These are phyloP conservation scores for Ips typographus DNA, from an alignment of 1,140 invertebrate genomes.

Conservation along the genomic window DNA sequence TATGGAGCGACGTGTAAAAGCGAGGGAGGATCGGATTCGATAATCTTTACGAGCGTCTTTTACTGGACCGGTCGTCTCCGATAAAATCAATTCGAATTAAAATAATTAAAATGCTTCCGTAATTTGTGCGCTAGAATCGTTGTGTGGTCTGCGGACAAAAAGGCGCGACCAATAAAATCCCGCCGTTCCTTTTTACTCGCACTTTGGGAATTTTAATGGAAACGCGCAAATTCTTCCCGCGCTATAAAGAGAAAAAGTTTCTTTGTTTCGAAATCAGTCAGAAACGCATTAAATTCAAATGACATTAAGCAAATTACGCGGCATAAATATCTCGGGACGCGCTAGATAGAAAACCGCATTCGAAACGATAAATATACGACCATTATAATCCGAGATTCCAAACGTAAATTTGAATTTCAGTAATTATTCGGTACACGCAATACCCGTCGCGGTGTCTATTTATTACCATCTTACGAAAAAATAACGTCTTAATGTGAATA, in stretches of 20 bases:
- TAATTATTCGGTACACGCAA: conserved; percentile 16
- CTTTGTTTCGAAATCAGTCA: not conserved
- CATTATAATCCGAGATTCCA: conserved; percentile 7
- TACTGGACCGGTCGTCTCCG: not conserved
- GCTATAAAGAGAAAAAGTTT: conserved; percentile 3
- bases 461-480: conserved; percentile 15
- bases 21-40: not conserved
- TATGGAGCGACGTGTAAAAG: not conserved
- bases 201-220: conserved; percentile 18
- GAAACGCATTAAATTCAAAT: not conserved
- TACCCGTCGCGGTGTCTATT: conserved; percentile 9
- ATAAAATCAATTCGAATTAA: conserved; percentile 12
- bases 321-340: no score
- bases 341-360: not conserved
- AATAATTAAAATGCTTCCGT: conserved; percentile 16
- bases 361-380: conserved; percentile 11
- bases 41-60: not conserved
- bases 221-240: conserved; percentile 12
- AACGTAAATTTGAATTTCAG: conserved; percentile 13
- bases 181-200: conserved; percentile 17
- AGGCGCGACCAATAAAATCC: conserved; percentile 18
- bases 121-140: conserved; percentile 16
- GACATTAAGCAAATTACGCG: conserved; percentile 3
- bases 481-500: conserved; percentile 16
- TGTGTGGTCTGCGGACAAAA: conserved; percentile 16